Percentiles rank a stretch among this genome's conserved stretches.
phyloP scores from a whole-genome alignment of 2,888 invertebrate genomes.

The Pherbina coryleti region DNA sequence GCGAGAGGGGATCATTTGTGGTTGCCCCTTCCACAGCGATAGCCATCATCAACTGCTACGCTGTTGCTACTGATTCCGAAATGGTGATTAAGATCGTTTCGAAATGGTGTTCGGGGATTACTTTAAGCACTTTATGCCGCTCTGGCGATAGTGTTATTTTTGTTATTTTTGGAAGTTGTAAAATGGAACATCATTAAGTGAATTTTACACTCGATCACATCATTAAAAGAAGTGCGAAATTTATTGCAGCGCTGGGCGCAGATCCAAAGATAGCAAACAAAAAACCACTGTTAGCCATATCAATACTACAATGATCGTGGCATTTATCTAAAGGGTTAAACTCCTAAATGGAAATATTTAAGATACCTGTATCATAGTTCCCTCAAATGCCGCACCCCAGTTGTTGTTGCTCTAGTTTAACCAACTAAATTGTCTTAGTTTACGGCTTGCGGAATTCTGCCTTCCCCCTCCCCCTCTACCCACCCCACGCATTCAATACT shows the following conservation, averaged over 20 bases:
- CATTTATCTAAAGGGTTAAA: not conserved
- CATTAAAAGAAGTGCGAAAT: conserved; percentile 10
- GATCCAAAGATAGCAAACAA: not conserved
- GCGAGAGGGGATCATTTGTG: no score
- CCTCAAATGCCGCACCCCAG: not conserved
- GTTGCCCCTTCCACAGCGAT: not conserved
- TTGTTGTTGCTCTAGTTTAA: not conserved
- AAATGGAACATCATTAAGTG: conserved; percentile 8
- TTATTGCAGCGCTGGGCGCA: not conserved
- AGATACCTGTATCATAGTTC: not conserved
- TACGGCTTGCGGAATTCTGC: no score
- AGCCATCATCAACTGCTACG: not conserved
- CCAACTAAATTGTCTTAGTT: no score
- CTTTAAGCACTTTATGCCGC: not conserved
- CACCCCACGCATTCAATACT: not conserved
- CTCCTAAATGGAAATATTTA: not conserved
- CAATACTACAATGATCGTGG: not conserved
- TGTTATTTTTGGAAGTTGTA: conserved; percentile 29
- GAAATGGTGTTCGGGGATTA: conserved; percentile 1
- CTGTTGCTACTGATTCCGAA: not conserved
- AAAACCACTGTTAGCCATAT: not conserved
- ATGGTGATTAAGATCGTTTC: conserved; percentile 1
- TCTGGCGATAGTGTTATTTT: not conserved
- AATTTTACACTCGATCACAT: conserved; percentile 17
- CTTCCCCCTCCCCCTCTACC: not conserved